These are phyloP conservation scores for Parelbella ahira DNA, from an alignment of 2,888 invertebrate species.

Conservation along the genomic window DNA sequence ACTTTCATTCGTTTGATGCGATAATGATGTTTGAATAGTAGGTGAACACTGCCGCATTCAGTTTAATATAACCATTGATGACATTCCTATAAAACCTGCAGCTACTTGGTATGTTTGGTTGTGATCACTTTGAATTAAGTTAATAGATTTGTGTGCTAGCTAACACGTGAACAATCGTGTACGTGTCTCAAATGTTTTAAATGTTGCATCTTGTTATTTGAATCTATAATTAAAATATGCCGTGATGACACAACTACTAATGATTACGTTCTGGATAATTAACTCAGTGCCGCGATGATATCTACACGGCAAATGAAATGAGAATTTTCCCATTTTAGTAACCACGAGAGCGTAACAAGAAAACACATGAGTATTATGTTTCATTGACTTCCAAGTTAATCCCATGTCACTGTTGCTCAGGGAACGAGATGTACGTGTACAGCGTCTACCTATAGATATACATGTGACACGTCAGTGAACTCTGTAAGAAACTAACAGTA, in stretches of 20 bases:
- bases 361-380: slow-evolving; percentile 31
- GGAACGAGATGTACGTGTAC: slow-evolving; percentile 17
- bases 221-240: slow-evolving; percentile 26
- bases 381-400: slow-evolving; percentile 33
- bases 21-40: slow-evolving; percentile 38
- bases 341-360: slow-evolving; percentile 50
- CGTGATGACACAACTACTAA: slow-evolving; percentile 52
- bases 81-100: slow-evolving; percentile 2
- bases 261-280: slow-evolving; percentile 52
- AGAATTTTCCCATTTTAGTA: slow-evolving; percentile 56
- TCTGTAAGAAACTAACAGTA: slow-evolving; percentile 51
- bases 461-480: slow-evolving; percentile 34
- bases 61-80: slow-evolving; percentile 10
- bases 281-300: slow-evolving; percentile 45
- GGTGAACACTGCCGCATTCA: slow-evolving; percentile 12
- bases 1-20: slow-evolving; percentile 43
- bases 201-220: slow-evolving; percentile 3
- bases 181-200: neutral
- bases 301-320: slow-evolving; percentile 57
- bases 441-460: slow-evolving; percentile 2
- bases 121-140: no score
- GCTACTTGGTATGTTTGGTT: no score
- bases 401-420: slow-evolving; percentile 22
- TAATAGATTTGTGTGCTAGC: no score
- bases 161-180: no score